Evolutionary conservation across 2,888 invertebrate species (phyloP), one percentile per base, ranked within the genome.

Genomic region (Diarsia brunnea): DNA sequence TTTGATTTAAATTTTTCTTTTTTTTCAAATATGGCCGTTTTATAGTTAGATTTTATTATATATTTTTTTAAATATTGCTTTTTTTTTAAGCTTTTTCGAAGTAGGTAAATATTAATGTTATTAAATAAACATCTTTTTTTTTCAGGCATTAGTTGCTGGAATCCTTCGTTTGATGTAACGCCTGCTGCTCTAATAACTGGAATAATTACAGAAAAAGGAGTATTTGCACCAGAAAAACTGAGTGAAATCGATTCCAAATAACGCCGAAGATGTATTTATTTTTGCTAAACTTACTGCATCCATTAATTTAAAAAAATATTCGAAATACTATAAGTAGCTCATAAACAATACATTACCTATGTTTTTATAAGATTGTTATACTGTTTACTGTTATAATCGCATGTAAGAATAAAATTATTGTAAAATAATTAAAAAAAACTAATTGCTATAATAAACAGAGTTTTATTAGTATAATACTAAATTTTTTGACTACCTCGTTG

Each of bases 111-210:
- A 55, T n/a, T 24, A 24, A 27, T 14, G 7, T 14, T 63, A 63
- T 16, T 43, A 43, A n/a, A 16, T 58, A 14, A 21, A 14, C 4
- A 47, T 11, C 14, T 1, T 38, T 49, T 81, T 88, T 82, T 81
- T 97, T 96, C 94, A 98, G 98, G 98, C 73, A 99, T 99, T 73
- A 97, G 97, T 72, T 99, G 99, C 92, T 99, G 99, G 99, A 99
- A 99, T 97, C 99, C 99, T 69, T 98, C 99, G 0, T 99, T 99
- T 94, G 99, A 99, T 95, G 98, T 99, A 0, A 99, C 99, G 7
- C 99, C 99, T 45, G 98, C 99, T 0, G 96, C 97, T 27, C 97
- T 99, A 51, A 99, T 99, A 84, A 98, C 98, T 75, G 99, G 98
- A 31, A 99, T 99, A 83, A 98, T 99, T 53, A 99, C 99, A 16